Evolutionary conservation across 2,113 vertebrate species (phyloP).

Genomic region (Chaenocephalus aceratus): DNA sequence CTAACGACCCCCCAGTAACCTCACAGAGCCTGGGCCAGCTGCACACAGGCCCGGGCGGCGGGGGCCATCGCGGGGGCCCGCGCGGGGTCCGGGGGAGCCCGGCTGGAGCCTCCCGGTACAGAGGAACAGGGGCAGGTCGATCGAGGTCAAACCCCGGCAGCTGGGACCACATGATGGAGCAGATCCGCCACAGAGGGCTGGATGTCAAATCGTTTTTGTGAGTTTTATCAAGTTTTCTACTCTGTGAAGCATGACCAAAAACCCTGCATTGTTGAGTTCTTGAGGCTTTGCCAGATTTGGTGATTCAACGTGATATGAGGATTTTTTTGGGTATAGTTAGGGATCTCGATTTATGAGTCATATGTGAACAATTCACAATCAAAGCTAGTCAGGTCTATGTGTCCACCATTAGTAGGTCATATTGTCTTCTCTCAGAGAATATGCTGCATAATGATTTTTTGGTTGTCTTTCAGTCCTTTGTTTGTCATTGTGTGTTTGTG

Average conservation of each 20-base stretch:
- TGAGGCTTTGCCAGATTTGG: not conserved
- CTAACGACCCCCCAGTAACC: conserved; percentile 94
- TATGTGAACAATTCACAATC: not conserved
- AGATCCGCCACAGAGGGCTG: conserved; percentile 97
- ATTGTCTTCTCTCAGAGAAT: not conserved
- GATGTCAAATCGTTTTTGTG: conserved; percentile 99
- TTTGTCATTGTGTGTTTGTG: not conserved
- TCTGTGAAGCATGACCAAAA: not conserved
- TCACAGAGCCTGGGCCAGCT: conserved; percentile 98
- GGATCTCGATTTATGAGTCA: not conserved
- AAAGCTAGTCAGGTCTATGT: not conserved
- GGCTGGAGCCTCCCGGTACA: conserved; percentile 91
- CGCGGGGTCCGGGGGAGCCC: conserved; percentile 92
- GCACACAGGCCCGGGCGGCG: conserved; percentile 86
- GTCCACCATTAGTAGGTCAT: not conserved
- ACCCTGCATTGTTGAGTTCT: not conserved
- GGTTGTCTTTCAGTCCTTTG: not conserved
- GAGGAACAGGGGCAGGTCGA: conserved; percentile 87
- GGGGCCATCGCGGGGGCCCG: conserved; percentile 87
- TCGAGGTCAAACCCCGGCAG: conserved; percentile 96
- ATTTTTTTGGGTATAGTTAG: not conserved
- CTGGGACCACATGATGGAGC: conserved; percentile 99
- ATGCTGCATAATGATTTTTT: conserved; percentile 4
- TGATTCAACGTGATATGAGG: not conserved
- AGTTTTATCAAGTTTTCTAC: conserved; percentile 79